Evolutionary conservation across 2,113 vertebrate species (phyloP), one percentile per base, ranked within the genome.

Genomic region (Misgurnus mizolepis): DNA sequence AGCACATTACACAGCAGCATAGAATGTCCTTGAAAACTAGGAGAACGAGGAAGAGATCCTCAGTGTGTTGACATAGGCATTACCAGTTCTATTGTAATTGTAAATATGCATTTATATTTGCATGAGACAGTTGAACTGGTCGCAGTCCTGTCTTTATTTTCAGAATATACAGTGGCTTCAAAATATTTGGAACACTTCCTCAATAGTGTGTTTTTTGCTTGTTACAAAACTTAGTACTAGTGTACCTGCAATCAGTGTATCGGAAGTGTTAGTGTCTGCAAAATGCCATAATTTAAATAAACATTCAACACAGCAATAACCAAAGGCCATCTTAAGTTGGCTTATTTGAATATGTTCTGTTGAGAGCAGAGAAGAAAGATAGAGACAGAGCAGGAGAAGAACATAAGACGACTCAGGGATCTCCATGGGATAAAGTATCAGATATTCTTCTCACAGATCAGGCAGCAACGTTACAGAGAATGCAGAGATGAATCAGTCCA

Each of bases 51-150:
- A 61, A 15, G n/a, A 27, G 40, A 5, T 74, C 43, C 10, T 74
- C 11, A 50, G 43, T 64, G 15, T 64, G 58, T 75, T 64, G 11
- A 62, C 22, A 49, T 74, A 12, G 40, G 58, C 22, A 47, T 62
- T 64, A 62, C 22, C 7, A 5, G 73, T 27, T 49, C 7, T 75
- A 50, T 75, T 49, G 34, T 64, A 75, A 62, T 34, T 62, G 73
- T 75, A 64, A 75, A 75, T 49, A 75, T 64, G 7, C n/a, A 14
- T 49, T 34, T 74, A 40, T 61, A 82, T 79, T 80, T 80, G 71
- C 70, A 83, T 83, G 50, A 62, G 69, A 62, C 58, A 83, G 69
- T 62, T 83, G 27, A 68, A 67, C 73, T 50, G 14, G 49, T 71
- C n/a, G 53, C 70, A 73, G 39, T 74, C 22, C 47, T 6, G 22